Conservation (phyloP, 2,113 vertebrate species). For the Nipponia nippon region DNA sequence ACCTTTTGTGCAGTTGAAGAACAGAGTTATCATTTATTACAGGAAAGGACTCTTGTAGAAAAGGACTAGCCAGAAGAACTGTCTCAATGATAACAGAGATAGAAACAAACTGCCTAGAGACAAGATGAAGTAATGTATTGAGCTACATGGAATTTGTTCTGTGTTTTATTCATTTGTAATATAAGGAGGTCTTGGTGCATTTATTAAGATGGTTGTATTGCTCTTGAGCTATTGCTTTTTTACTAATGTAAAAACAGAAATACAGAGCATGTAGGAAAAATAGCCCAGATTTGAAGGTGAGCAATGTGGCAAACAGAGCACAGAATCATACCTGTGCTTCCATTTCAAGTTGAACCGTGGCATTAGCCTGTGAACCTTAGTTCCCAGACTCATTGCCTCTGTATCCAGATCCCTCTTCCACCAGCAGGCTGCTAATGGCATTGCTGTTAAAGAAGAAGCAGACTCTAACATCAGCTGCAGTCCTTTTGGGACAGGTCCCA, state of each 20-base stretch:
- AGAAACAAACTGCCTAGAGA: neutral
- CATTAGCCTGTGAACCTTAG: neutral
- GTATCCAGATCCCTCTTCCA: neutral
- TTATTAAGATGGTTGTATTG: neutral
- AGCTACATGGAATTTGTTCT: neutral
- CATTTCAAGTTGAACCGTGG: neutral
- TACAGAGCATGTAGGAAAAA: neutral
- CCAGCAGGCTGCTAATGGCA: neutral
- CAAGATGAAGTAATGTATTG: neutral
- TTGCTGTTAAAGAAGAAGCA: neutral
- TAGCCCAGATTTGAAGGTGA: neutral
- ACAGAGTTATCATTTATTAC: neutral
- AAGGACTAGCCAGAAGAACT: neutral
- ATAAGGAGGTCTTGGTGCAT: neutral
- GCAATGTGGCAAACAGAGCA: neutral
- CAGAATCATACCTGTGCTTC: neutral
- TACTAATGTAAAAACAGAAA: neutral
- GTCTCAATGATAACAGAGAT: neutral
- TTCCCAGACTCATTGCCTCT: neutral
- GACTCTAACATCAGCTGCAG: neutral
- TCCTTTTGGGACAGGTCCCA: neutral
- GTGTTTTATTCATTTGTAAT: neutral
- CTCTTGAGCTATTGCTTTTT: neutral
- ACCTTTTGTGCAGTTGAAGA: neutral
- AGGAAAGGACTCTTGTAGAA: neutral